Evolutionary conservation across 2,888 invertebrate genomes (phyloP), one percentile per base, ranked within the genome.

Genomic region (Leucophenga maculata): DNA sequence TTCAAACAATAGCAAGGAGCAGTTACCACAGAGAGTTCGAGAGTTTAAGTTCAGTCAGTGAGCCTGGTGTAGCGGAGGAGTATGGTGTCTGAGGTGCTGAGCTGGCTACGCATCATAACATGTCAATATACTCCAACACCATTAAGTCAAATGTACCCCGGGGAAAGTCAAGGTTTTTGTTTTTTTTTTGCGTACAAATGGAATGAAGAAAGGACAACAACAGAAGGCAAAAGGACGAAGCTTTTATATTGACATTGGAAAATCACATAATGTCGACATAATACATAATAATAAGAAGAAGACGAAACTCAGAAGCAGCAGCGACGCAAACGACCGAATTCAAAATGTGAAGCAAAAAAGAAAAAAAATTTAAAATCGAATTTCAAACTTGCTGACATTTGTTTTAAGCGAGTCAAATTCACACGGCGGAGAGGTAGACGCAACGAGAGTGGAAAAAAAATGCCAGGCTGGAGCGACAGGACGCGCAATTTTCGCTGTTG

Each of bases 101-200:
- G 26, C 72, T 67, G 76, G 84, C 82, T 76, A 82, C 79, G 78
- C 83, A 76, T 85, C 85, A 84, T 85, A 86, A 82, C 81, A 79
- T 86, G 85, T 82, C 83, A 79, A 84, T 83, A 79, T 78, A 79
- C 78, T 73, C 77, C 77, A 77, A 72, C 70, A 77, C 78, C 79
- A 85, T 85, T 81, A 85, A 84, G 83, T 79, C 81, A 78, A 86
- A 82, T 76, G 78, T 78, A 76, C 85, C 75, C 75, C 72, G 73
- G 82, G 82, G 83, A 80, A 76, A 79, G 77, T 70, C 67, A 46
- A 70, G 57, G 64, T 18, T 44, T 6, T 26, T 59, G 65, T 70
- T 39, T 74, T 70, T 72, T 52, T 70, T 69, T 39, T 70, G 13
- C 69, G 9, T 26, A 54, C 54, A 54, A 3, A 54, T 54, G 22